Base-by-base conservation (phyloP, 2,113 vertebrate genomes). In the Albula glossodonta region DNA sequence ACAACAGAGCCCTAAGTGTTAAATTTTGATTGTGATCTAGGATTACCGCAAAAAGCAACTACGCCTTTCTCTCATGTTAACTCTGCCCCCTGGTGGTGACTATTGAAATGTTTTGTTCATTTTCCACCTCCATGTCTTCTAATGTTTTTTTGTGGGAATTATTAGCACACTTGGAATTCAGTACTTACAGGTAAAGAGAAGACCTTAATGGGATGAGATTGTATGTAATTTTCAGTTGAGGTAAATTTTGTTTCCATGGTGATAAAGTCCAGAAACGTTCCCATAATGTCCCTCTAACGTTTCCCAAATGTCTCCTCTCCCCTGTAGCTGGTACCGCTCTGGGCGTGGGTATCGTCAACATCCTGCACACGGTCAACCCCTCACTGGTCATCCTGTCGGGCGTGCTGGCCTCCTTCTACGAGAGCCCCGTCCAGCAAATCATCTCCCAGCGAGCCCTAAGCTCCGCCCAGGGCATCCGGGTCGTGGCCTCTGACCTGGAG, bases 321-420 rank as follows among this genome's bases (percentile, higher is more conserved):
- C 22, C 70, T 74, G 70, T 93, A 99, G 98, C 98, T 82, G 97
- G 96, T 60, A 96, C 93, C 4, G 98, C 98, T 2, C 86, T 99
- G 5, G 98, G 98, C 15, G 94, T 98, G 53, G 98, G 97, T 13
- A 94, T 99, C 19, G 93, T 98, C 87, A 99, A 99, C 93, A 97
- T 99, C 89, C 96, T 99, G 52, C 98, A 99, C 93, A 98, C 96
- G 0, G 93, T 99, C 89, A 99, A 99, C 83, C 98, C 98, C 0
- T 96, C 98, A 1, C 95, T 98, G 19, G 97, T 99, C 87, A 96
- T 99, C 89, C 96, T 99, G 51, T 99, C 97, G 4, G 98, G 98
- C 78, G 93, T 99, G 51, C 91, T 99, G 81, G 97, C 97, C 57
- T 93, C 94, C 70, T 96, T 96, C 87, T 99, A 99, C 0, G 92